Evolutionary conservation across 2,888 invertebrate genomes (phyloP), one percentile per base, ranked within the genome.

Genomic region (Invenusta paracnida): DNA sequence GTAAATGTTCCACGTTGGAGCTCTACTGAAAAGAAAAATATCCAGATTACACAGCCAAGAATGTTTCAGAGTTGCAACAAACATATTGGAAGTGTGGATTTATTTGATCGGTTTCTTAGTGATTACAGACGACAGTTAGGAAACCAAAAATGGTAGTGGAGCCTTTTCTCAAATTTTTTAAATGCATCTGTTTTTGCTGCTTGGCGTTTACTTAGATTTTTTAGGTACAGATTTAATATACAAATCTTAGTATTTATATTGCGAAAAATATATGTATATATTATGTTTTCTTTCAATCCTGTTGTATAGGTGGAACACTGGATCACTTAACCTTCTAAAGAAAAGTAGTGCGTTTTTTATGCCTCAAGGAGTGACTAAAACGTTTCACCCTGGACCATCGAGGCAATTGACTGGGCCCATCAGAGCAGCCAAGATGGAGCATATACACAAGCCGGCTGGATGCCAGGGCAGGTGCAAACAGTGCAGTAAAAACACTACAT

Each of bases 321-420:
- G 73, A 73, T 73, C 73, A 73, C 25, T 23, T 73, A n/a, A 73
- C 73, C 11, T 73, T 73, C 27, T 23, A 23, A n/a, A 73, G 73
- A 73, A n/a, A 5, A 13, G 25, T 73, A 73, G 73, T 73, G 73
- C 73, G 73, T 2, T 5, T 73, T 23, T 73, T 2, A 5, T 73
- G 25, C 2, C 17, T 73, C 73, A 73, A n/a, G 73, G 73, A n/a
- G 73, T n/a, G 25, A 73, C 73, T 23, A 73, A 73, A 73, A 23
- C 73, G 25, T 29, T 29, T 82, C 31, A 23, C 25, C 25, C 82
- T 27, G 82, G 82, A 27, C 82, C 82, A 82, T 82, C 82, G 28
- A 11, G 82, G 82, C 29, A 29, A 29, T 23, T 30, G 31, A 30
- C 82, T 82, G 82, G 29, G 2, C 17, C 30, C 2, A 30, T 30